Conservation (phyloP, 2,113 vertebrate genomes). For the Zapus hudsonius region DNA sequence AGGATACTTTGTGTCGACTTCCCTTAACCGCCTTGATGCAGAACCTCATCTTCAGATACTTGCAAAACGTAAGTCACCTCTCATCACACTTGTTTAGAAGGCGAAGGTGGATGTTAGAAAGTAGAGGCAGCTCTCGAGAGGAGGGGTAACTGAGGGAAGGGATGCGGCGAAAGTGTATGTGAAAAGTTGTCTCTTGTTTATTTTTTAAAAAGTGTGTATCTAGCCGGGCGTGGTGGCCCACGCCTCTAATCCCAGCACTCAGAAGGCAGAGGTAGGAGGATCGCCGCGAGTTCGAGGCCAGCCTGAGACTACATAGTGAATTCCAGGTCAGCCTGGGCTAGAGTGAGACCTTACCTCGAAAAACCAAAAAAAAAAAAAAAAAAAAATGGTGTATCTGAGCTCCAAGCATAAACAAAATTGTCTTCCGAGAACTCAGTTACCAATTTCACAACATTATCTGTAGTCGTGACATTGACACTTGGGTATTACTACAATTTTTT, state of each 20-base stretch:
- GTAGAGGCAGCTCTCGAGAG: neutral
- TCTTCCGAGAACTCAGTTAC: neutral
- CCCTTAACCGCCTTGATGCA: constrained; percentile 86
- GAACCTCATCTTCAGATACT: constrained; percentile 99
- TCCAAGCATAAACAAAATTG: neutral
- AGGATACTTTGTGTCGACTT: neutral
- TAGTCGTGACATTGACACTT: neutral
- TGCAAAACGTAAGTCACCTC: constrained; percentile 92
- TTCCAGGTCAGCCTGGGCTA: too few species aligned
- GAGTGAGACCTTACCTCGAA: too few species aligned
- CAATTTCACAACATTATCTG: neutral
- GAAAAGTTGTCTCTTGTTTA: too few species aligned
- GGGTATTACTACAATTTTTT: neutral
- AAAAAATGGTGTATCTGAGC: neutral
- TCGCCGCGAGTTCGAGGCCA: too few species aligned
- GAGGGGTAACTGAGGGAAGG: neutral
- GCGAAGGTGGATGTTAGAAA: too few species aligned
- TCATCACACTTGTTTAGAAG: neutral
- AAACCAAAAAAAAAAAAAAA: too few species aligned
- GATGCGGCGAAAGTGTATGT: neutral
- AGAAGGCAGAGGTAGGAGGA: too few species aligned
- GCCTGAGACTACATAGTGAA: too few species aligned
- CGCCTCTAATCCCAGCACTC: too few species aligned
- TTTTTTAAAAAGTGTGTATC: too few species aligned
- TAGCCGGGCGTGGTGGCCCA: too few species aligned